phyloP scores from a whole-genome alignment of 2,113 vertebrate species.

The Podarcis muralis region DNA sequence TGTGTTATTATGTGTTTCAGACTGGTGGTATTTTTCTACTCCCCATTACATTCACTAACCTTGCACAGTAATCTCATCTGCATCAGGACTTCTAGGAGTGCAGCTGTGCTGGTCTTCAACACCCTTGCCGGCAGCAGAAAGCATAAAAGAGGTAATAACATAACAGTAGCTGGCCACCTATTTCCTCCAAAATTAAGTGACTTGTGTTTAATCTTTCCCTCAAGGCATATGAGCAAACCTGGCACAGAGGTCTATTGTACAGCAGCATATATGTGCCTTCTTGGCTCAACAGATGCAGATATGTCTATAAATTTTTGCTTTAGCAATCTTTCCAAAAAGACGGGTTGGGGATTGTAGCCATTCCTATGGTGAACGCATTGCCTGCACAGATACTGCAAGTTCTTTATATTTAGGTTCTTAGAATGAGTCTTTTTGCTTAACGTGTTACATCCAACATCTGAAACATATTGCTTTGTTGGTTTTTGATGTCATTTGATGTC shows the following conservation, averaged over 20 bases:
- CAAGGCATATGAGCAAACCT: background rate
- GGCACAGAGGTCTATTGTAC: background rate
- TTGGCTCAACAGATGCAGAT: background rate
- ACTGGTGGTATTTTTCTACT: background rate
- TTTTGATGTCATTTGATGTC: background rate
- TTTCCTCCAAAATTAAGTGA: background rate
- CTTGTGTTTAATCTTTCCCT: background rate
- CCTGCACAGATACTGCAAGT: background rate
- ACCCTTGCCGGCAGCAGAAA: background rate
- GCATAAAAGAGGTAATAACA: background rate
- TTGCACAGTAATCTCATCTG: background rate
- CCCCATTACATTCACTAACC: background rate
- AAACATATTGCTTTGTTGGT: background rate
- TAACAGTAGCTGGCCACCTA: background rate
- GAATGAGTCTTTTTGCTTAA: background rate
- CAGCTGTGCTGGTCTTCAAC: background rate
- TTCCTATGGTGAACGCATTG: background rate
- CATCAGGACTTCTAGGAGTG: background rate
- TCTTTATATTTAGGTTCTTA: background rate
- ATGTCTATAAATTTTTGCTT: background rate
- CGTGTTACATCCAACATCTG: background rate
- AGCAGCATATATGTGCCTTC: background rate
- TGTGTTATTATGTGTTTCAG: background rate
- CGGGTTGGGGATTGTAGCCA: background rate
- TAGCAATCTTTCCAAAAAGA: background rate